Conservation (phyloP, 2,888 invertebrate species). For the Bruchidius siliquastri region DNA sequence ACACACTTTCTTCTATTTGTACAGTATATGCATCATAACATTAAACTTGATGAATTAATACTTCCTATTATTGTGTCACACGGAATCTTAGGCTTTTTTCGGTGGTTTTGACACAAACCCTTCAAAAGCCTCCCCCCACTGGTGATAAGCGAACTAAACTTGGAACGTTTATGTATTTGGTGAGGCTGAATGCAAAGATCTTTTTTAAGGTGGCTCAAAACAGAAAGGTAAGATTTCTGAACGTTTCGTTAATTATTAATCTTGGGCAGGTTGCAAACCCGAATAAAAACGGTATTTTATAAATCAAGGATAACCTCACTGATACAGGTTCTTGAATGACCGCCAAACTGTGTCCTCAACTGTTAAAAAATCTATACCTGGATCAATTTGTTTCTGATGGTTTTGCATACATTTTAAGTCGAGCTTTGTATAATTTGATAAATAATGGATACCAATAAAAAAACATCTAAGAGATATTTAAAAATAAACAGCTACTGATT, state of each 20-base stretch:
- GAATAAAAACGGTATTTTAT: background rate
- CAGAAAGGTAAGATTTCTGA: background rate
- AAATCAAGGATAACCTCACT: background rate
- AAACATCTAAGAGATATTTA: background rate
- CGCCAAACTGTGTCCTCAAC: background rate
- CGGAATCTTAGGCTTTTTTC: too few species aligned
- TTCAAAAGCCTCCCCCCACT: too few species aligned
- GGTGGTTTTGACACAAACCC: too few species aligned
- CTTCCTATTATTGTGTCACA: too few species aligned
- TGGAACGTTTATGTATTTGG: too few species aligned
- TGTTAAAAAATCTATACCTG: background rate
- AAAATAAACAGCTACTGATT: background rate
- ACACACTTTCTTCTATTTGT: too few species aligned
- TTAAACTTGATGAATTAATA: too few species aligned
- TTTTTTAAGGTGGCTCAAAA: too few species aligned
- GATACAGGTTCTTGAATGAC: background rate
- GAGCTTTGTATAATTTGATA: background rate
- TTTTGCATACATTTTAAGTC: background rate
- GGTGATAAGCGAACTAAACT: too few species aligned
- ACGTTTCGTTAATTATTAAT: background rate
- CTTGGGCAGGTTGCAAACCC: background rate
- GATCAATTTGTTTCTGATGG: background rate
- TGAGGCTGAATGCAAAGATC: too few species aligned
- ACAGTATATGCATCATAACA: too few species aligned
- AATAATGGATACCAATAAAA: background rate